A percentile compares a stretch with the other conserved stretches of the same genome.
Conservation (phyloP, 2,888 invertebrate species). For the Mimas tiliae region DNA sequence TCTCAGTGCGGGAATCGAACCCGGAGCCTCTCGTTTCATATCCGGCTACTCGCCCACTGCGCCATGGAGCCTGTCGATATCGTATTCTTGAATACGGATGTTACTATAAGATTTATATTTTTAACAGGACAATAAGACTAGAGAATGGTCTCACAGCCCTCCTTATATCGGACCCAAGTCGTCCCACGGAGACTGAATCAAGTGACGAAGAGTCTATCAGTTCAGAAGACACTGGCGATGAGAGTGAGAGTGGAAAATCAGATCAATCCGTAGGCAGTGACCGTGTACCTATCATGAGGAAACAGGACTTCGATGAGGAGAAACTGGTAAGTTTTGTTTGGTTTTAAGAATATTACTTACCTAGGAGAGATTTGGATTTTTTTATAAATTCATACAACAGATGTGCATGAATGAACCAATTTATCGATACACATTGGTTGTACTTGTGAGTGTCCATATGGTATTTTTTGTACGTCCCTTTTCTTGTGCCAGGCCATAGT, state of each 20-base stretch:
- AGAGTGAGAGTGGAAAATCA: conserved; percentile 74
- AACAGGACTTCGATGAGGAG: conserved; percentile 72
- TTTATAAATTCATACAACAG: too few relatives aligned
- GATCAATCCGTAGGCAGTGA: conserved; percentile 66
- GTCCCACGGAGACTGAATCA: conserved; percentile 54
- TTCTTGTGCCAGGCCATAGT: too few relatives aligned
- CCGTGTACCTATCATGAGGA: conserved; percentile 59
- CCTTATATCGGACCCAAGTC: conserved; percentile 87
- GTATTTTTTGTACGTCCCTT: too few relatives aligned
- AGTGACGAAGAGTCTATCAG: conserved; percentile 68
- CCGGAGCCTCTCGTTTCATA: too few relatives aligned
- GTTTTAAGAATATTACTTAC: not conserved
- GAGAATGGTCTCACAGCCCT: conserved; percentile 90
- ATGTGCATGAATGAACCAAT: too few relatives aligned
- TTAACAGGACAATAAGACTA: conserved; percentile 63
- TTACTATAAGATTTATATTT: not conserved
- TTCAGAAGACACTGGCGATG: conserved; percentile 64
- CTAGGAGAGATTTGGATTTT: too few relatives aligned
- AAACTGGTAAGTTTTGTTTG: conserved; percentile 65
- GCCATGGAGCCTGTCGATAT: too few relatives aligned
- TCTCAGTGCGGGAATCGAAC: too few relatives aligned
- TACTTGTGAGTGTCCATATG: too few relatives aligned
- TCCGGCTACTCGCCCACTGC: too few relatives aligned
- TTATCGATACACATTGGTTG: too few relatives aligned
- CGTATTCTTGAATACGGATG: too few relatives aligned